Base-by-base conservation (phyloP, 2,888 invertebrate genomes). In the Phanerotoma sp. region DNA sequence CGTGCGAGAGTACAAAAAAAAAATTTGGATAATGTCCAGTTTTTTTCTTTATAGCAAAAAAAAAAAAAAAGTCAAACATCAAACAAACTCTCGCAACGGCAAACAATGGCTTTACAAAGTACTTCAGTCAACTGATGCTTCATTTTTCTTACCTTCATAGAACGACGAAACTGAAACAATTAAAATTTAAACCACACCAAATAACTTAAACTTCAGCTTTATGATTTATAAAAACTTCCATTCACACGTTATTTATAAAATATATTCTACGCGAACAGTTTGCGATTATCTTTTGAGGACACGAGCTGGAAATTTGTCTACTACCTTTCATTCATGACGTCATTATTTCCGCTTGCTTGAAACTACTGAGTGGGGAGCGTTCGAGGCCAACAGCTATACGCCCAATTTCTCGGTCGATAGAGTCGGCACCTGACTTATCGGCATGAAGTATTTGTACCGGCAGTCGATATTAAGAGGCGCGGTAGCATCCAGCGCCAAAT, bases 321-420 rank as follows among this genome's bases (percentile, higher is more conserved):
- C 55, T 61, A 63, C 63, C 63, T 61, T 62, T 66, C 66, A 63
- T 63, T 64, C 63, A 64, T 70, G 69, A 72, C 72, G 70, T 72
- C 72, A 72, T 71, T 66, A 65, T 69, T 68, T 67, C 69, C 67
- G 66, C 60, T 61, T 60, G 57, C 51, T 6, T 35, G 58, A 62
- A 56, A 61, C 25, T 25, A 51, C 53, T 59, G 60, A 62, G 61
- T 60, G 58, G 62, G 62, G n/a, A n/a, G 62, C 56, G 61, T 62
- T 56, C 56, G 62, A 62, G 65, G 62, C 65, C 63, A 61, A 63
- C 10, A 50, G 3, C 15, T 16, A 16, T 15, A 47, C 16, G 7
- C 18, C 22, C 33, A 32, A 7, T 11, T 16, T 3, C 30, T 32
- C 11, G 1, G 25, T 20, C 22, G 20, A 48, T 30, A 54, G 37